Base-by-base conservation (phyloP, 2,888 invertebrate species). In the Eremobia ochroleuca region DNA sequence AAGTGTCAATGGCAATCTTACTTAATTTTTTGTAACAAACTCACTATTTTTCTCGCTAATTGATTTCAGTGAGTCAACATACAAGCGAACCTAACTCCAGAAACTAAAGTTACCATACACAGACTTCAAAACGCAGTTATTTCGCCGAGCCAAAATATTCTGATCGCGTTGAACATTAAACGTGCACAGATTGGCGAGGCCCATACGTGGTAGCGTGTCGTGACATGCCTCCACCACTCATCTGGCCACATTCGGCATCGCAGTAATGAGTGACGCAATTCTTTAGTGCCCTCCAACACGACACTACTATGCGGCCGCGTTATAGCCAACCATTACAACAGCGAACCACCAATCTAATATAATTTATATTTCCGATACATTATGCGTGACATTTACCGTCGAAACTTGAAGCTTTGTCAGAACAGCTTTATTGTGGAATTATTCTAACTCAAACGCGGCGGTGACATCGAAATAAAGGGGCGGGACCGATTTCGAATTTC, bases 331-430 rank as follows among this genome's bases (percentile, higher is more conserved):
- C 89, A 93, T 93, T 93, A 94, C 90, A 90, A 85, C 83, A 88
- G 82, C 89, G 76, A 93, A 94, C 92, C 94, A 88, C 91, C 91
- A 88, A 94, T 94, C 92, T 93, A 93, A 94, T 94, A 93, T 94
- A 94, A 95, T 95, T 95, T 93, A 92, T 94, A 93, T 92, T 93
- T 95, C 94, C 93, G 92, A 94, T 94, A 92, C 91, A 92, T 93
- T 93, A 93, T 91, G 91, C 92, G 91, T 92, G 92, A 92, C 92
- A 92, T 92, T 92, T 89, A 83, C 87, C 87, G 90, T 91, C 89
- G 86, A 89, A 91, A 84, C 85, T 89, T 86, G 87, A 85, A 87
- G 88, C 89, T 92, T 92, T 91, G 91, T 91, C 89, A 88, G 87
- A 91, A 93, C 91, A 91, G 91, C 87, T 93, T 92, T 93, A 92